Base-by-base conservation (phyloP, 2,888 invertebrate species). In the Hyppa rectilinea region DNA sequence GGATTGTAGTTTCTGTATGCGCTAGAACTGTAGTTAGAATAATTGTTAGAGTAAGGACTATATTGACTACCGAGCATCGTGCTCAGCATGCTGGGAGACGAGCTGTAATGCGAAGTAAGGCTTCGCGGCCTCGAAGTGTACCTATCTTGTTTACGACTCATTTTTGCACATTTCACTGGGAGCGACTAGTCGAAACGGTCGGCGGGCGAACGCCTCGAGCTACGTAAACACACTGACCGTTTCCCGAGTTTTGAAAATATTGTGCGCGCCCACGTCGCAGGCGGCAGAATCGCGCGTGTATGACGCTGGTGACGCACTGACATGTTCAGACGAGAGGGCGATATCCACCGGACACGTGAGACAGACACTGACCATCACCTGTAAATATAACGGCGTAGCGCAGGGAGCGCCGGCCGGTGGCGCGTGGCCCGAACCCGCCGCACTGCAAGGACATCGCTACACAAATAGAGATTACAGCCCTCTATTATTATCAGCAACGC, bases 111-210 rank as follows among this genome's bases (percentile, higher is more conserved):
- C 61, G 92, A 86, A 80, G 93, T 92, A 64, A 95, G 91, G 83
- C 94, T 94, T 73, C 96, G 90, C 77, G 95, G 95, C 71, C 95
- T 92, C 84, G 94, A 91, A 64, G 86, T 82, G 81, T 92, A 95
- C 81, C 94, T 91, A 85, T 95, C 95, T 86, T 94, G 95, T 82
- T 95, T 95, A 67, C 95, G 93, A 92, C 94, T 95, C 96, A 96
- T 96, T 85, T 87, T 86, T 86, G 90, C 90, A 91, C 92, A 92
- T 92, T 87, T 89, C 92, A 92, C 86, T 70, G 79, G 60, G 74
- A 74, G 56, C 61, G 75, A 87, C 82, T 72, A 78, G 73, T 71
- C 69, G n/a, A 75, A 81, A 85, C 81, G 78, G 47, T 59, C 61
- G 78, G 86, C 93, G 92, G 82, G 91, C 90, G 92, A 80, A 84